These are phyloP conservation scores for Phyllotreta striolata DNA, from an alignment of 2,888 invertebrate species.

Conservation along the genomic window DNA sequence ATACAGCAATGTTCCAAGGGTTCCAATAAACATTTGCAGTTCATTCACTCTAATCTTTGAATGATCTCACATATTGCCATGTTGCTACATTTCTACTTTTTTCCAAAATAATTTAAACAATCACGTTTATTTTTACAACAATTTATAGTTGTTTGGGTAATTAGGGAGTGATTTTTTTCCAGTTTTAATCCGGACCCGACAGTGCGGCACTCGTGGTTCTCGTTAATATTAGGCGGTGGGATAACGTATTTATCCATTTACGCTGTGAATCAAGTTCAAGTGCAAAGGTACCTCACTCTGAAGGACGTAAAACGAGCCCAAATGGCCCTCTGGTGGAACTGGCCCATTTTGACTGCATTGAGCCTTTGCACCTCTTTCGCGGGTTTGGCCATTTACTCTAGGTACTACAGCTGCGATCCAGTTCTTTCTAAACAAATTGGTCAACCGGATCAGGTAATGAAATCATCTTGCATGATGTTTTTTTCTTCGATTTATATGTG, in stretches of 20 bases:
- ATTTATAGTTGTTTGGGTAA: conserved; percentile 1
- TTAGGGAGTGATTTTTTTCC: conserved; percentile 46
- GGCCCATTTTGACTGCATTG: conserved; percentile 78
- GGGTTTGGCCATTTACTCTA: conserved; percentile 86
- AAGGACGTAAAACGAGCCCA: conserved; percentile 75
- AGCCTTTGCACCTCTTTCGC: conserved; percentile 74
- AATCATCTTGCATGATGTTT: conserved; percentile 1
- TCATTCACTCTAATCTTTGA: too few relatives aligned
- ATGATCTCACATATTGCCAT: not conserved
- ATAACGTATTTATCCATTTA: conserved; percentile 83
- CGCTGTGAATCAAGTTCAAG: conserved; percentile 88
- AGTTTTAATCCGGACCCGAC: conserved; percentile 84
- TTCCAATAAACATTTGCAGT: too few relatives aligned
- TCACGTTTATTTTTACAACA: not conserved
- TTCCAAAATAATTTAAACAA: not conserved
- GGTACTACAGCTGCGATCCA: conserved; percentile 86
- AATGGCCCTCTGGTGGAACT: conserved; percentile 78
- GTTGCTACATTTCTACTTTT: conserved; percentile 1
- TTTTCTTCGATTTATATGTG: conserved; percentile 5
- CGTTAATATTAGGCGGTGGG: conserved; percentile 80
- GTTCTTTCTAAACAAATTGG: conserved; percentile 67
- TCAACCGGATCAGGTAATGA: conserved; percentile 71
- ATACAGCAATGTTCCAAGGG: too few relatives aligned
- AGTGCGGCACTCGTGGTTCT: conserved; percentile 84
- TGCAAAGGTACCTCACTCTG: conserved; percentile 77